Evolutionary conservation across 2,113 vertebrate genomes (phyloP), one percentile per base, ranked within the genome.

Genomic region (Oxygymnocypris stewartii): DNA sequence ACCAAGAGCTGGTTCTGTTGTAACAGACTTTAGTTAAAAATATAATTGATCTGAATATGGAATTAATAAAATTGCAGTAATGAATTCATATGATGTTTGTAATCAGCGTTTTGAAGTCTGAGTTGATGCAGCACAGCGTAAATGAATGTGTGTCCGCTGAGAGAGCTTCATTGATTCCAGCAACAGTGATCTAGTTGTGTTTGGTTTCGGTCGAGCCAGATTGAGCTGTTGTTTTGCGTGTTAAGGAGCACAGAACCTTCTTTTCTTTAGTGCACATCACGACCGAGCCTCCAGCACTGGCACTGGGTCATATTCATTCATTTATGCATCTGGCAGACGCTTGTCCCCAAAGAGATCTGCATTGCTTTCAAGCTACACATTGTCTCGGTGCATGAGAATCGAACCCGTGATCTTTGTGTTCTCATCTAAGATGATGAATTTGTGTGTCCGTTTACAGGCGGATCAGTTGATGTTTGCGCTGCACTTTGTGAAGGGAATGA

Each of bases 391-490:
- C 31, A 6, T 9, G 14, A 14, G 65, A 69, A 37, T 69, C 67
- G 16, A 69, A 71, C 57, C 57, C 23, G 1, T n/a, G 57, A 61
- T 61, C 23, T 59, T 59, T 61, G 8, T 23, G 16, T 35, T 31
- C 5, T 25, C 18, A 74, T 25, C 23, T 76, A 12, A 44, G 10
- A 23, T 44, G 40, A 9, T 2, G 3, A 11, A 28, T 54, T 14
- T 69, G 42, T 51, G 40, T 25, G 23, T 80, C 2, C 2, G 23
- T 92, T 49, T 94, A 61, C 89, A 99, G 98, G 96, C 95, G 81
- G 97, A 99, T 92, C 98, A 97, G 87, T 90, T 98, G 82, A 99
- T 98, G 97, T 99, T 98, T 78, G 96, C 98, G 20, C 87, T 99
- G 81, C 97, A 99, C 94, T 99, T 99, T 95, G 97, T 97, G 87